Percentiles rank a stretch among this genome's conserved stretches.
Evolutionary conservation across 2,888 invertebrate genomes (phyloP).

Genomic region (Gastrophysa polygoni): DNA sequence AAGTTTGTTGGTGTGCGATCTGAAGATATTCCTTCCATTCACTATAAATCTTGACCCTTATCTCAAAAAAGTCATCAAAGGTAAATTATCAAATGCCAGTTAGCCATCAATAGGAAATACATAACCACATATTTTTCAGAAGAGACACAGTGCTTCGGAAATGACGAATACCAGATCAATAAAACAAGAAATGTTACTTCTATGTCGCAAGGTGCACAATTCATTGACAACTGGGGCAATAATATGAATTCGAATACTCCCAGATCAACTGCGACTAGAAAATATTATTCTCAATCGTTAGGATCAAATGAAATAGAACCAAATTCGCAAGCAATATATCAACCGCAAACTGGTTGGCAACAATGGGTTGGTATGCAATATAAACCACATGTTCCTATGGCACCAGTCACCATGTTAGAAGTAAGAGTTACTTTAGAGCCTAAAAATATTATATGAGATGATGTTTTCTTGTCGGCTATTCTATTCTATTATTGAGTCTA

Average conservation of each 20-base stretch:
- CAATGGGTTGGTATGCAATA: slow-evolving; percentile 52
- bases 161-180: slow-evolving; percentile 56
- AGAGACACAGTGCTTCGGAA: slow-evolving; percentile 73
- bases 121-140: slow-evolving; percentile 57
- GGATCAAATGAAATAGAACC: slow-evolving; percentile 18
- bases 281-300: slow-evolving; percentile 39
- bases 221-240: slow-evolving; percentile 35
- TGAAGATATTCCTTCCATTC: slow-evolving; percentile 96
- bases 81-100: too few species aligned
- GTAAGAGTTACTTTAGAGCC: too few species aligned
- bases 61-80: slow-evolving; percentile 95
- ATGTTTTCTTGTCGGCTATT: too few species aligned
- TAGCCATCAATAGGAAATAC: too few species aligned
- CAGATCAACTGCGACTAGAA: slow-evolving; percentile 37
- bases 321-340: slow-evolving; percentile 39
- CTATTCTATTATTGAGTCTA: too few species aligned
- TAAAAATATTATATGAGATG: too few species aligned
- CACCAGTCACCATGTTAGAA: slow-evolving; percentile 58
- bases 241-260: slow-evolving; percentile 45
- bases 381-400: slow-evolving; percentile 50
- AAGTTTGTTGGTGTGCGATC: slow-evolving; percentile 82
- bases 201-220: slow-evolving; percentile 24
- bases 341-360: slow-evolving; percentile 52
- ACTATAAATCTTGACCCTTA: slow-evolving; percentile 99
- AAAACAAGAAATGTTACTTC: slow-evolving; percentile 13